Evolutionary conservation across 2,888 invertebrate species (phyloP), one percentile per base, ranked within the genome.

Genomic region (Andrena praecox): DNA sequence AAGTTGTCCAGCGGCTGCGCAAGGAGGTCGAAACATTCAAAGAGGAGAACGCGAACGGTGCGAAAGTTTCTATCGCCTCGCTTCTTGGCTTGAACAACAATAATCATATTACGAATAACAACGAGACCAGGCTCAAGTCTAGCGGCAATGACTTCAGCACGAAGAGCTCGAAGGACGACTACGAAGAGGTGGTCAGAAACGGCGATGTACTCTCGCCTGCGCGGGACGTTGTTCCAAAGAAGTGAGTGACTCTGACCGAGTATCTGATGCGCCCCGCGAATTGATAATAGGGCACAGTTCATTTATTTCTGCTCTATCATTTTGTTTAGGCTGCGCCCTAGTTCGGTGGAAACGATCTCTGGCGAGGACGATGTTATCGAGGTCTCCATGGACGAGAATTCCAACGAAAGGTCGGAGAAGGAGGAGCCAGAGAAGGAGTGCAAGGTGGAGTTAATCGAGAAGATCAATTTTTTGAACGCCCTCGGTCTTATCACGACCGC

Each of bases 1-100:
- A 95, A 87, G 95, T 96, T 31, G 94, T 95, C 29, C 95, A 95
- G 79, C 94, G 95, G 87, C 93, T 96, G 86, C 94, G 96, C 64
- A 95, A 95, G 89, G 96, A 96, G 88, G 92, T 96, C 60, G 95
- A 96, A 85, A 87, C 95, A 16, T 95, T 95, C 89, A 95, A 95
- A 89, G 90, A 91, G 85, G 91, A 91, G 50, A 92, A 90, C 82
- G 88, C 87, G 82, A 92, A 92, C 77, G 92, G 91, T 75, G 89
- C 89, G 42, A 92, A 92, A 91, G 85, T 92, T 89, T 91, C 91
- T 59, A 85, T 93, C 60, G 91, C 93, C 16, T 85, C 92, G 69
- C 87, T 93, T 2, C 89, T 92, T 8, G 91, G 92, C 0, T 80
- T 92, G 67, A 92, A 91, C 85, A 93, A 93, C 85, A 93, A 93